Conservation (phyloP, 2,888 invertebrate species). For the Hipparchia semele region DNA sequence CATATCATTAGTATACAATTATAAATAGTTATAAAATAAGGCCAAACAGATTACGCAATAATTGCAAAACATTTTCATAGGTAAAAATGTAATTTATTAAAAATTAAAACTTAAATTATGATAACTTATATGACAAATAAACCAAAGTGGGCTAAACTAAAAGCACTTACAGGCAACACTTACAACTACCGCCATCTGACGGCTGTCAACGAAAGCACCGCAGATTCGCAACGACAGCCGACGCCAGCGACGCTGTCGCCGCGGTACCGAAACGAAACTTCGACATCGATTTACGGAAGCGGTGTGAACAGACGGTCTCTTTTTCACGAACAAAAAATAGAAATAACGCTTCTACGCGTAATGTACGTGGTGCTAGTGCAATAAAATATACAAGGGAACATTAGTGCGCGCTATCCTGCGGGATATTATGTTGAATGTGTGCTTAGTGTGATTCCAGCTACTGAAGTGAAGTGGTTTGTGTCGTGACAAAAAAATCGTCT, state of each 20-base stretch:
- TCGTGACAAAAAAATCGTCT: conserved; percentile 63
- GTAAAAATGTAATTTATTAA: too few species aligned
- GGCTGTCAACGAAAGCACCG: conserved; percentile 32
- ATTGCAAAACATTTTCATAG: too few species aligned
- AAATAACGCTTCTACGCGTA: conserved; percentile 67
- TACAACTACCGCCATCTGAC: conserved; percentile 58
- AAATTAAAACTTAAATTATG: too few species aligned
- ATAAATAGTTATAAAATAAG: too few species aligned
- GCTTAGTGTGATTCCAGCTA: conserved; percentile 73
- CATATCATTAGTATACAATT: background rate
- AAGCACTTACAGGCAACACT: conserved; percentile 47
- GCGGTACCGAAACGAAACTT: conserved; percentile 67
- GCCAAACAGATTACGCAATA: too few species aligned
- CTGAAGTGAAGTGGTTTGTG: conserved; percentile 64
- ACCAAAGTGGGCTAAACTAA: background rate
- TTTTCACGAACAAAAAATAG: conserved; percentile 69
- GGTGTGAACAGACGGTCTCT: conserved; percentile 65
- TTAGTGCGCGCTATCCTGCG: conserved; percentile 70
- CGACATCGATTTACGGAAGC: conserved; percentile 76
- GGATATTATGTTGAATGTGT: conserved; percentile 71
- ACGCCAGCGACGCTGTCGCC: conserved; percentile 50
- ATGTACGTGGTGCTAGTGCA: conserved; percentile 79
- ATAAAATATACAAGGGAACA: conserved; percentile 61
- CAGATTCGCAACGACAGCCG: conserved; percentile 34
- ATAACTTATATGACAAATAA: background rate